These are phyloP conservation scores for Lutjanus campechanus DNA, from an alignment of 2,797 vertebrate species.

Conservation along the genomic window DNA sequence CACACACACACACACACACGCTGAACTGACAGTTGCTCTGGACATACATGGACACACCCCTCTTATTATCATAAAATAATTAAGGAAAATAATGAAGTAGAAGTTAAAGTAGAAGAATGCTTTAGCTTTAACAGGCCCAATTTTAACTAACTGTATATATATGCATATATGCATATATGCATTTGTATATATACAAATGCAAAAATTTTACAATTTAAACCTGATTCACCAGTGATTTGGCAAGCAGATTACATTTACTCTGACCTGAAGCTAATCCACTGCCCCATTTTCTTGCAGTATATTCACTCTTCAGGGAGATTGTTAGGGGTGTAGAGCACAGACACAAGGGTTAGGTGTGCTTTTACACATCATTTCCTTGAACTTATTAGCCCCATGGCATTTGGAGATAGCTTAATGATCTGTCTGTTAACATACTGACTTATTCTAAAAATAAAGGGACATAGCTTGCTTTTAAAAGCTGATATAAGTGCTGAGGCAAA, in stretches of 20 bases:
- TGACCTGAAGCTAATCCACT: not conserved
- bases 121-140: too few relatives aligned
- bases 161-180: too few relatives aligned
- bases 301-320: conserved; percentile 17
- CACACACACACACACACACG: too few relatives aligned
- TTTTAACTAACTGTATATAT: too few relatives aligned
- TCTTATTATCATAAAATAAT: too few relatives aligned
- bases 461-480: conserved; percentile 20
- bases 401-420: conserved; percentile 39
- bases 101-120: too few relatives aligned
- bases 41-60: too few relatives aligned
- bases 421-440: not conserved
- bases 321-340: conserved; percentile 32
- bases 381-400: conserved; percentile 26
- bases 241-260: not conserved
- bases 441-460: conserved; percentile 28
- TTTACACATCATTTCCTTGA: conserved; percentile 44
- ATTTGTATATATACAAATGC: too few relatives aligned
- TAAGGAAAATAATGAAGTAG: too few relatives aligned
- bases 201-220: not conserved
- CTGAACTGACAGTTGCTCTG: too few relatives aligned
- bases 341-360: conserved; percentile 38
- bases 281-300: not conserved
- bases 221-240: not conserved
- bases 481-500: conserved; percentile 8